phyloP scores from a whole-genome alignment of 1,140 invertebrate species.

The Venturia canescens region DNA sequence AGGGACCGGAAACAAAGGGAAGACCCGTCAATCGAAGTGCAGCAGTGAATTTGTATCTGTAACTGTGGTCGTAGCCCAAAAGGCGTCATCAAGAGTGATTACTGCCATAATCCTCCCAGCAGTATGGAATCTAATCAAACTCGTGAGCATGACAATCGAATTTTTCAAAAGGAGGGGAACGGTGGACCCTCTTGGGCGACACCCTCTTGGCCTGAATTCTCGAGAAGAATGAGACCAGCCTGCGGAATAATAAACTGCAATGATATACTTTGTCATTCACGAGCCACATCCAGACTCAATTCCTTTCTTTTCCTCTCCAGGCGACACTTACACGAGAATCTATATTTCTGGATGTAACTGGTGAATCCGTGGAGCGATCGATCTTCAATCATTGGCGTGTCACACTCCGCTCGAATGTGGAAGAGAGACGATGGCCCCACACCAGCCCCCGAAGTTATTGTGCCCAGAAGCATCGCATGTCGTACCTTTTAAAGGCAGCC shows the following conservation, averaged over 20 bases:
- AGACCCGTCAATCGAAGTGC: too few species aligned
- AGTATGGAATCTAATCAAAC: background rate
- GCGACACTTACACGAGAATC: constrained; percentile 7
- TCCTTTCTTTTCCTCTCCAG: background rate
- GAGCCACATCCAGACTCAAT: background rate
- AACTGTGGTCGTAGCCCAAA: too few species aligned
- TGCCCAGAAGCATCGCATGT: constrained; percentile 23
- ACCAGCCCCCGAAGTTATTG: constrained; percentile 10
- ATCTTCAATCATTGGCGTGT: constrained; percentile 23
- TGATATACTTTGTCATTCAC: constrained; percentile 14
- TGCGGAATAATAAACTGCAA: constrained; percentile 5
- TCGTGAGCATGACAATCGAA: background rate
- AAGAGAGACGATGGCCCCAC: background rate
- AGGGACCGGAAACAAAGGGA: too few species aligned
- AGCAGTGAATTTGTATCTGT: too few species aligned
- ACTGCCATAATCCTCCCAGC: too few species aligned
- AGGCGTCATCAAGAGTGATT: too few species aligned
- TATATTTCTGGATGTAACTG: background rate
- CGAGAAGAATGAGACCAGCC: background rate
- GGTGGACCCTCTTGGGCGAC: background rate
- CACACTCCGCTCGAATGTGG: background rate
- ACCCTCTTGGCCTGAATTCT: background rate
- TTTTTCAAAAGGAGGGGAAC: background rate
- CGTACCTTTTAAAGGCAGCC: background rate
- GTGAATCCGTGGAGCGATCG: constrained; percentile 4